Evolutionary conservation across 1,140 invertebrate genomes (phyloP).

Genomic region (Mesaphorura yosii): DNA sequence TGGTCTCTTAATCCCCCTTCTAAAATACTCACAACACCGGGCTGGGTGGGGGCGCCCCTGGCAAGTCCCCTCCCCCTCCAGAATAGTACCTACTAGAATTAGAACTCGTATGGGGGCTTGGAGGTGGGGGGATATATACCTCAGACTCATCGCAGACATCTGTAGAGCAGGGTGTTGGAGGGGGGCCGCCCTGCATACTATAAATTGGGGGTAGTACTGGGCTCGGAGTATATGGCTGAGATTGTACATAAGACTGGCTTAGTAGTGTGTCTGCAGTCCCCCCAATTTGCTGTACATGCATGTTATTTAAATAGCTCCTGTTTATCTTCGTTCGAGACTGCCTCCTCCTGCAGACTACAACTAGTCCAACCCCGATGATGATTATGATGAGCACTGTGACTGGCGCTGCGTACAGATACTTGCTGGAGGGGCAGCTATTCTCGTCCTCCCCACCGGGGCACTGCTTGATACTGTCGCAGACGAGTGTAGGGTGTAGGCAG

Average conservation of each 20-base stretch:
- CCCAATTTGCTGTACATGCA: no score
- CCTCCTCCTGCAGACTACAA: neutral
- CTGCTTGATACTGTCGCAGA: constrained; percentile 1
- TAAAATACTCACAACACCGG: neutral
- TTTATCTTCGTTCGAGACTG: neutral
- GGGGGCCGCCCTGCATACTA: constrained; percentile 69
- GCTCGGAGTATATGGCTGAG: no score
- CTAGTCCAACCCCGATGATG: neutral
- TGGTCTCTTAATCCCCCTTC: neutral
- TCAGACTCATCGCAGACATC: constrained; percentile 80
- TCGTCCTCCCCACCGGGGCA: neutral
- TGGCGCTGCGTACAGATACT: neutral
- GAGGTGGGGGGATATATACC: constrained; percentile 29
- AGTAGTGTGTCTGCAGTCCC: no score
- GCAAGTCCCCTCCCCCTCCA: neutral
- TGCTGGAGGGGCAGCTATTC: neutral
- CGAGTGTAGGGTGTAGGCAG: constrained; percentile 2
- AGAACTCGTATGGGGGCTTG: constrained; percentile 30
- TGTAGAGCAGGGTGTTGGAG: constrained; percentile 85
- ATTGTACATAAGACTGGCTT: no score
- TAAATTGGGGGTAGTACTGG: no score
- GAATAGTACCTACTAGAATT: constrained; percentile 29
- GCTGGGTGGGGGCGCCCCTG: neutral
- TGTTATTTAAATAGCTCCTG: neutral
- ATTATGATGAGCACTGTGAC: neutral